phyloP scores from a whole-genome alignment of 2,888 invertebrate species.

The Byasa hedistus region DNA sequence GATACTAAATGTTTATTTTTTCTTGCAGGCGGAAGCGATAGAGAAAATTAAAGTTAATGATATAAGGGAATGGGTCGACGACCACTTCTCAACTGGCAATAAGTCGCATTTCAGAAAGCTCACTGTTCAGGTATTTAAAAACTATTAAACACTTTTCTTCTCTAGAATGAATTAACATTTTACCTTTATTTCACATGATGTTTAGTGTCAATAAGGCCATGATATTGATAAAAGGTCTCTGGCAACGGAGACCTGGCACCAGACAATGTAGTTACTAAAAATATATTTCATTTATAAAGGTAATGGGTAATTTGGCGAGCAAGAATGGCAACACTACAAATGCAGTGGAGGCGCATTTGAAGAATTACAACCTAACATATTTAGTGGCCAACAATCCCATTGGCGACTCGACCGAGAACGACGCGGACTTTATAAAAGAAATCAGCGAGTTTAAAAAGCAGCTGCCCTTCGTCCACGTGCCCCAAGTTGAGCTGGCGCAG shows the following conservation, averaged over 20 bases:
- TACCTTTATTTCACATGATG: neutral
- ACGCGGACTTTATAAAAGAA: constrained; percentile 53
- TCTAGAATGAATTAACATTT: neutral
- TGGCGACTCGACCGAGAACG: constrained; percentile 50
- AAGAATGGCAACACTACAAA: constrained; percentile 36
- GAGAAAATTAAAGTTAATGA: constrained; percentile 71
- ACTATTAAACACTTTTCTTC: neutral
- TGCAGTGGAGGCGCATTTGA: constrained; percentile 30
- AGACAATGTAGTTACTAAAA: neutral
- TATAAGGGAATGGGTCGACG: constrained; percentile 74
- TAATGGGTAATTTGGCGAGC: constrained; percentile 60
- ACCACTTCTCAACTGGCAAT: constrained; percentile 73
- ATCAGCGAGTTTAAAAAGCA: constrained; percentile 49
- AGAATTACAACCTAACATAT: constrained; percentile 50
- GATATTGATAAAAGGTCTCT: too few relatives aligned
- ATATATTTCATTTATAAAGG: constrained; percentile 38
- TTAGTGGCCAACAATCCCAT: constrained; percentile 48
- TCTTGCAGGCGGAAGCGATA: constrained; percentile 73
- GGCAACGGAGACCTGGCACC: too few relatives aligned
- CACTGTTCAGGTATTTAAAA: constrained; percentile 75
- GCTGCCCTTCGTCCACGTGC: constrained; percentile 50
- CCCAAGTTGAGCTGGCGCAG: constrained; percentile 49
- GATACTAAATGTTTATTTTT: neutral
- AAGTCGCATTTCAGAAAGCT: constrained; percentile 71
- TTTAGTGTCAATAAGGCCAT: too few relatives aligned